Conservation (phyloP, 1,140 invertebrate genomes). For the Stratiolaelaps scimitus region DNA sequence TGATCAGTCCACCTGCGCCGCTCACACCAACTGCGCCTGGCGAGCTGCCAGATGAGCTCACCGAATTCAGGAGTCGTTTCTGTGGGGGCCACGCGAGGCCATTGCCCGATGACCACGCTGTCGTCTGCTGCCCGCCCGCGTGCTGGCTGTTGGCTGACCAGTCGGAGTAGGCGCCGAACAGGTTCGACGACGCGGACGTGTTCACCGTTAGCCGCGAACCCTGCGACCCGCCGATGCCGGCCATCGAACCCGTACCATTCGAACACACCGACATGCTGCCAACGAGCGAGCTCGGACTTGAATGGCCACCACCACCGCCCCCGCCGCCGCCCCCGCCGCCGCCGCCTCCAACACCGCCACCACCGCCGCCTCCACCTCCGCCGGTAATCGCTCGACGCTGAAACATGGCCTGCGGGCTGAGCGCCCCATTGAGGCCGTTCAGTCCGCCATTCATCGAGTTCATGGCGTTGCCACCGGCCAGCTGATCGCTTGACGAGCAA, state of each 20-base stretch:
- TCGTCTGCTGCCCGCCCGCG: not conserved
- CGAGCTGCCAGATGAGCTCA: not conserved
- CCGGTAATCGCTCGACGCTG: conserved; percentile 25
- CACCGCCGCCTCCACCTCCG: too few species aligned
- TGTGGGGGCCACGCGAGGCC: conserved; percentile 24
- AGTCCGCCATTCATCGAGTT: not conserved
- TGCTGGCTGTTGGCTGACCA: conserved; percentile 16
- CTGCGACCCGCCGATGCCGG: conserved; percentile 15
- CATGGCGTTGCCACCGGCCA: not conserved
- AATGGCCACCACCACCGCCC: not conserved
- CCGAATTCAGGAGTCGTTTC: conserved; percentile 24
- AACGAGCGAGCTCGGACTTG: conserved; percentile 13
- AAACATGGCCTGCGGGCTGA: conserved; percentile 18
- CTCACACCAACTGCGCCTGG: too few species aligned
- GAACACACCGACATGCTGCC: not conserved
- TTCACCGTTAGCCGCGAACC: conserved; percentile 22
- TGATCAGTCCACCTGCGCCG: not conserved
- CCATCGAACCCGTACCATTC: conserved; percentile 2
- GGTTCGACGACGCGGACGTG: conserved; percentile 17
- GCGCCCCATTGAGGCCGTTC: not conserved
- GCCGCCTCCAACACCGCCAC: too few species aligned
- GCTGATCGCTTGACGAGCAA: not conserved
- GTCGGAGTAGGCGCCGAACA: conserved; percentile 27
- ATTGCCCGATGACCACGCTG: conserved; percentile 19
- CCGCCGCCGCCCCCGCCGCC: too few species aligned